A percentile compares a stretch with the other conserved stretches of the same genome.
These are phyloP conservation scores for Python bivittatus DNA, from an alignment of 2,113 vertebrate genomes.

Conservation along the genomic window DNA sequence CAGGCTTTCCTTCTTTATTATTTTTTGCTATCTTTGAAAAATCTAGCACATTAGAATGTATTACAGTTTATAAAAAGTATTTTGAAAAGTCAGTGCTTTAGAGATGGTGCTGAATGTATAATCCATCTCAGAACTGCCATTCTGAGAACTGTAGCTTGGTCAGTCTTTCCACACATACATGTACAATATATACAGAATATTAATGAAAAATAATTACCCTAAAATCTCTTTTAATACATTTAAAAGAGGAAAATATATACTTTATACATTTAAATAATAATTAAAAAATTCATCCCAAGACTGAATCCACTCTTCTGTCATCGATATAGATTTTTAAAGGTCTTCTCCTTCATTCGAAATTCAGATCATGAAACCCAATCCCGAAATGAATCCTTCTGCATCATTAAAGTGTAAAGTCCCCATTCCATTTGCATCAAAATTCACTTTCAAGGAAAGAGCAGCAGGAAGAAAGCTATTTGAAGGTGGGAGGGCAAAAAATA, in stretches of 20 bases:
- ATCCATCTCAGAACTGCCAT: constrained; percentile 58
- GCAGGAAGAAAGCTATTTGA: constrained; percentile 36
- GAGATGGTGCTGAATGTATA: constrained; percentile 60
- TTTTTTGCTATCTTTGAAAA: constrained; percentile 36
- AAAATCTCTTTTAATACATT: constrained; percentile 50
- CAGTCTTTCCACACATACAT: constrained; percentile 39
- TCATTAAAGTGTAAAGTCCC: constrained; percentile 59
- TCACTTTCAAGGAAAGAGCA: constrained; percentile 48
- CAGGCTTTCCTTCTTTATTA: constrained; percentile 55
- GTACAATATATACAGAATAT: constrained; percentile 10
- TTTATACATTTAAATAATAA: constrained; percentile 62
- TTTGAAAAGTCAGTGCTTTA: constrained; percentile 59
- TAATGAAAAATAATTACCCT: constrained; percentile 38
- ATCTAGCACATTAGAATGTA: constrained; percentile 51
- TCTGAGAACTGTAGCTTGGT: constrained; percentile 55
- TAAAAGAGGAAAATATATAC: constrained; percentile 35
- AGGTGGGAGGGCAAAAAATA: constrained; percentile 4
- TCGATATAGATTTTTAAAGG: constrained; percentile 35
- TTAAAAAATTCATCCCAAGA: constrained; percentile 45
- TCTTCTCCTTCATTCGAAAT: constrained; percentile 76
- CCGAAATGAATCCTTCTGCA: constrained; percentile 69
- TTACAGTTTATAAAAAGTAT: constrained; percentile 58
- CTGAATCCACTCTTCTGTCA: constrained; percentile 54
- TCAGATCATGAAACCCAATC: constrained; percentile 73
- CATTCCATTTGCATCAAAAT: constrained; percentile 49